Evolutionary conservation across 2,113 vertebrate species (phyloP).

Genomic region (Sceloporus tristichus): DNA sequence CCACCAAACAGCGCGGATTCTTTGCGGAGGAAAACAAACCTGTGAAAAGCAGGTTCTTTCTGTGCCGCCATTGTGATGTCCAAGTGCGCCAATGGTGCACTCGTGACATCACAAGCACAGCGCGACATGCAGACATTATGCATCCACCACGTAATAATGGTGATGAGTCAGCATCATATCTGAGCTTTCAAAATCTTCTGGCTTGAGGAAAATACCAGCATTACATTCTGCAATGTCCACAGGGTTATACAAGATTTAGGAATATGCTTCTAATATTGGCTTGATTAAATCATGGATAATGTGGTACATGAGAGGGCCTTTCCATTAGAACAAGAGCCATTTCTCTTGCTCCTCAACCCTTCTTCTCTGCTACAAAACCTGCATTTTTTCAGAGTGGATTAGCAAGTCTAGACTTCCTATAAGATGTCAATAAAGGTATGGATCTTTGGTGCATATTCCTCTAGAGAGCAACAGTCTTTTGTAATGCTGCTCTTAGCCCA

Average conservation of each 20-base stretch:
- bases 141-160: no score
- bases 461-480: slow-evolving; percentile 71
- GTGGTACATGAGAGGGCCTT: slow-evolving; percentile 46
- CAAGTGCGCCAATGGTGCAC: no score
- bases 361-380: slow-evolving; percentile 61
- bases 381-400: slow-evolving; percentile 76
- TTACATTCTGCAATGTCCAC: slow-evolving; percentile 46
- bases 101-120: no score
- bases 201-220: slow-evolving; percentile 64
- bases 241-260: slow-evolving; percentile 42
- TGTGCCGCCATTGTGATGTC: no score
- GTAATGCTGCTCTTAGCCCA: slow-evolving; percentile 38
- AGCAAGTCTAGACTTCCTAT: slow-evolving; percentile 74
- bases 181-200: slow-evolving; percentile 56
- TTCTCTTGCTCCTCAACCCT: slow-evolving; percentile 34
- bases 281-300: slow-evolving; percentile 38
- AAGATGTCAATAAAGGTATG: slow-evolving; percentile 76
- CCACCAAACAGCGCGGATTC: no score
- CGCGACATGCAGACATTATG: no score
- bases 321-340: background rate
- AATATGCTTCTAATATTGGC: slow-evolving; percentile 43
- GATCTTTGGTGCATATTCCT: slow-evolving; percentile 67
- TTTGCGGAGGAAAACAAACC: no score
- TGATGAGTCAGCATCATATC: background rate
- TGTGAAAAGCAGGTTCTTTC: no score